Percentiles rank a stretch among this genome's conserved stretches.
Evolutionary conservation across 1,140 invertebrate species (phyloP).

Genomic region (Caenorhabditis latens): DNA sequence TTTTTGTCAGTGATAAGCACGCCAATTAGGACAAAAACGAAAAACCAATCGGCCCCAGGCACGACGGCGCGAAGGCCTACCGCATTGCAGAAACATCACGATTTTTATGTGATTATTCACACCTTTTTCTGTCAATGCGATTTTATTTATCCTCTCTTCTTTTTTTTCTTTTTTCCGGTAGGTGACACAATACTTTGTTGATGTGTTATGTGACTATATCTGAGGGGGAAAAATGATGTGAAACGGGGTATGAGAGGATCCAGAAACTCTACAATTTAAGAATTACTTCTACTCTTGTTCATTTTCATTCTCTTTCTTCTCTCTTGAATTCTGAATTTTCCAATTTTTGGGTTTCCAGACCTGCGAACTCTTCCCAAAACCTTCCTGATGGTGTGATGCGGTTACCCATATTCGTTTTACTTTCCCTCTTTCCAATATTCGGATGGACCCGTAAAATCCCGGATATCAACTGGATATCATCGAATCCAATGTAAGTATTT

Average conservation of each 20-base stretch:
- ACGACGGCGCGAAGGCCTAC: neutral
- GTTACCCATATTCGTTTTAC: conserved; percentile 1
- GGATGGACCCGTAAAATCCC: conserved; percentile 49
- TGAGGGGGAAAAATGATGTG: too few relatives aligned
- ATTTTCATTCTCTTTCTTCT: neutral
- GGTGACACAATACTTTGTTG: neutral
- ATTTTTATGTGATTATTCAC: conserved; percentile 54
- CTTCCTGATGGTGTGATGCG: conserved; percentile 56
- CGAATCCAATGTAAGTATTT: conserved; percentile 62
- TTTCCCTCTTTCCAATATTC: conserved; percentile 29
- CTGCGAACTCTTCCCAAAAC: neutral
- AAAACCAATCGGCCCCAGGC: conserved; percentile 10
- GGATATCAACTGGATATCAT: conserved; percentile 61
- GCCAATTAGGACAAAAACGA: conserved; percentile 32
- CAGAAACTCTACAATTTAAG: too few relatives aligned
- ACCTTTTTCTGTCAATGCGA: conserved; percentile 46
- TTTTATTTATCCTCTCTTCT: conserved; percentile 36
- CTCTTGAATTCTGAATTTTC: neutral
- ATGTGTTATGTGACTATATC: neutral
- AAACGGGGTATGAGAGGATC: too few relatives aligned
- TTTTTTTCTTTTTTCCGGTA: neutral
- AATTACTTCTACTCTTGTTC: neutral
- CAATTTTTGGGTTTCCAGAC: neutral
- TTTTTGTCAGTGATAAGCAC: conserved; percentile 24
- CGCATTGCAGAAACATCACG: neutral